Evolutionary conservation across 1,140 invertebrate genomes (phyloP).

Genomic region (Orchestia grillus): DNA sequence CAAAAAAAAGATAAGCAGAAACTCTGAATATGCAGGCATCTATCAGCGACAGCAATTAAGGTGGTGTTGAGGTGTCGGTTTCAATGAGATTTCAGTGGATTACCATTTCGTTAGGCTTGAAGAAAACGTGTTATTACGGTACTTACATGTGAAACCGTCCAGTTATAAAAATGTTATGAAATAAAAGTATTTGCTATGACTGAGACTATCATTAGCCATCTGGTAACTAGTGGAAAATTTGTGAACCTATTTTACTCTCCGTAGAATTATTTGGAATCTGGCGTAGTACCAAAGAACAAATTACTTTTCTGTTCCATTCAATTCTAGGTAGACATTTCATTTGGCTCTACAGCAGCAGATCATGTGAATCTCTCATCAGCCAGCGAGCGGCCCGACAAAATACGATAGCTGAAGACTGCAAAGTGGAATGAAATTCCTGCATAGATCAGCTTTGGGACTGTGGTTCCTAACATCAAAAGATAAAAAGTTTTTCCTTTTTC

Average conservation of each 20-base stretch:
- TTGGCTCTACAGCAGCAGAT: neutral
- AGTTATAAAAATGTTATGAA: neutral
- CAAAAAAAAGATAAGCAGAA: too few relatives aligned
- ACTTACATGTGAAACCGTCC: neutral
- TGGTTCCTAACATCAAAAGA: neutral
- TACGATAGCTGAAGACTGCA: neutral
- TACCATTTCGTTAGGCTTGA: too few relatives aligned
- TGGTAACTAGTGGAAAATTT: neutral
- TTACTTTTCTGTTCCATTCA: neutral
- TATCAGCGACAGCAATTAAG: too few relatives aligned
- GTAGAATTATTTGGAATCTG: neutral
- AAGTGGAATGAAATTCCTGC: neutral
- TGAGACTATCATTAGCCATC: neutral
- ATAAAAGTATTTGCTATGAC: neutral
- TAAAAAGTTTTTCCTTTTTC: neutral
- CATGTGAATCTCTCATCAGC: neutral
- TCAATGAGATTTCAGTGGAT: too few relatives aligned
- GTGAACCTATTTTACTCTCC: neutral
- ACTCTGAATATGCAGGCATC: too few relatives aligned
- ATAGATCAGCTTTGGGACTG: neutral
- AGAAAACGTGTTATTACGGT: too few relatives aligned
- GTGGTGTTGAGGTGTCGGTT: too few relatives aligned
- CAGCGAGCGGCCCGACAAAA: neutral
- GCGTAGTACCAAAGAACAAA: neutral
- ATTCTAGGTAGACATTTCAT: neutral